phyloP scores from a whole-genome alignment of 2,797 vertebrate species.

The Pangasius macronema region DNA sequence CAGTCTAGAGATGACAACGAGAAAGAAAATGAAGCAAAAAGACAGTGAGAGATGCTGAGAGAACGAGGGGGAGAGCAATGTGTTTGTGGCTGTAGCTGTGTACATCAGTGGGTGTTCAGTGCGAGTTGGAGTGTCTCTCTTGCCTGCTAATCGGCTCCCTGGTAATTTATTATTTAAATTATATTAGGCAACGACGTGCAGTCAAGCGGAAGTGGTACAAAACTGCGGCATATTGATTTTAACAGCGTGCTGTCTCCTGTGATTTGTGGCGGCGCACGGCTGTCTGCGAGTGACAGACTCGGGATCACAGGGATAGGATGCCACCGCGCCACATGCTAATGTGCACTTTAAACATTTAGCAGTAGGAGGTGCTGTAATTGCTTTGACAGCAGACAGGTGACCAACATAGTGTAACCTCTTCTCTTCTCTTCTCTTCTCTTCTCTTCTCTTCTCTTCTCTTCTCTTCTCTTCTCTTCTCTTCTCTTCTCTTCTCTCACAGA shows the following conservation, averaged over 20 bases:
- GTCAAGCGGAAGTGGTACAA: slow-evolving; percentile 69
- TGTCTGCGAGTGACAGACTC: slow-evolving; percentile 51
- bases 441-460: slow-evolving; percentile 41
- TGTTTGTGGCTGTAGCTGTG: slow-evolving; percentile 30
- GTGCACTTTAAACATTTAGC: slow-evolving; percentile 73
- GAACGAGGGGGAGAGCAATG: slow-evolving; percentile 18
- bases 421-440: slow-evolving; percentile 40
- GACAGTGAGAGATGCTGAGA: not conserved
- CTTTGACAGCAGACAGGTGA: slow-evolving; percentile 77
- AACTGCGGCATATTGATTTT: slow-evolving; percentile 73
- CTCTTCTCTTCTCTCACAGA: slow-evolving; percentile 7
- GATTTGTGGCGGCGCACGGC: slow-evolving; percentile 51
- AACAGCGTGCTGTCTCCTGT: slow-evolving; percentile 55
- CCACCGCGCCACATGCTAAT: slow-evolving; percentile 62
- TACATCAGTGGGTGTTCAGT: slow-evolving; percentile 49
- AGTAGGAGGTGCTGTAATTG: slow-evolving; percentile 72
- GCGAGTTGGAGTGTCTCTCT: slow-evolving; percentile 58
- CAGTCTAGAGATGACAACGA: not conserved
- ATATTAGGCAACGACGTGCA: slow-evolving; percentile 70
- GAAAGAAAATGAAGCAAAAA: not conserved
- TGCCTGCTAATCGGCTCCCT: slow-evolving; percentile 57
- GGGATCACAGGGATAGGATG: slow-evolving; percentile 67
- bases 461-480: slow-evolving; percentile 47
- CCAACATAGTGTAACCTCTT: slow-evolving; percentile 54
- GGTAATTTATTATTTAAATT: slow-evolving; percentile 77